Percentiles rank a stretch among this genome's conserved stretches.
Conservation (phyloP, 2,797 vertebrate species). For the Rhinogobio ventralis region DNA sequence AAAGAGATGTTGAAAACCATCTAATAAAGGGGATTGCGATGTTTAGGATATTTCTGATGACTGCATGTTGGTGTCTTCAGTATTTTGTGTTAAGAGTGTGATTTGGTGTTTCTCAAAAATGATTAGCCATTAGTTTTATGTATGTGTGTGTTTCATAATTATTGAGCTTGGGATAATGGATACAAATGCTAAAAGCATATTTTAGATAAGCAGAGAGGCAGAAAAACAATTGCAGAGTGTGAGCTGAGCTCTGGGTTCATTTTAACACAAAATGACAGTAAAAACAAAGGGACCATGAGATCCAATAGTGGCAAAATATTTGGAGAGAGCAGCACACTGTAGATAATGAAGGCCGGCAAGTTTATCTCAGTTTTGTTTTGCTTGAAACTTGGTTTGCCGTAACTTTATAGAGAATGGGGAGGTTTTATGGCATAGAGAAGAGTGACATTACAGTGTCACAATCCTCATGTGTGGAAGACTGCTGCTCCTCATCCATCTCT, state of each 20-base stretch:
- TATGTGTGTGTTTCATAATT: conserved; percentile 16
- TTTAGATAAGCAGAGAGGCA: conserved; percentile 22
- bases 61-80: neutral
- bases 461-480: conserved; percentile 29
- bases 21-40: neutral
- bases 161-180: conserved; percentile 6
- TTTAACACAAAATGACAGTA: conserved; percentile 35
- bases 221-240: neutral
- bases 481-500: conserved; percentile 37
- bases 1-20: neutral
- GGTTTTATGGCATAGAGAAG: conserved; percentile 37
- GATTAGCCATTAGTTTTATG: conserved; percentile 9
- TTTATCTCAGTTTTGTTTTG: conserved; percentile 42
- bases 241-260: conserved; percentile 1
- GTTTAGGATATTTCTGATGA: conserved; percentile 6
- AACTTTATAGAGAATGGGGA: conserved; percentile 43
- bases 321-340: conserved; percentile 25
- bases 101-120: neutral
- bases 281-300: conserved; percentile 30
- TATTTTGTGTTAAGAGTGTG: neutral
- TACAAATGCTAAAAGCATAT: conserved; percentile 40
- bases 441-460: conserved; percentile 48
- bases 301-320: conserved; percentile 28
- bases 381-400: conserved; percentile 37
- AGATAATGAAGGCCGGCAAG: conserved; percentile 35